Conservation (phyloP, 1,140 invertebrate genomes). For the Aricia agestis region DNA sequence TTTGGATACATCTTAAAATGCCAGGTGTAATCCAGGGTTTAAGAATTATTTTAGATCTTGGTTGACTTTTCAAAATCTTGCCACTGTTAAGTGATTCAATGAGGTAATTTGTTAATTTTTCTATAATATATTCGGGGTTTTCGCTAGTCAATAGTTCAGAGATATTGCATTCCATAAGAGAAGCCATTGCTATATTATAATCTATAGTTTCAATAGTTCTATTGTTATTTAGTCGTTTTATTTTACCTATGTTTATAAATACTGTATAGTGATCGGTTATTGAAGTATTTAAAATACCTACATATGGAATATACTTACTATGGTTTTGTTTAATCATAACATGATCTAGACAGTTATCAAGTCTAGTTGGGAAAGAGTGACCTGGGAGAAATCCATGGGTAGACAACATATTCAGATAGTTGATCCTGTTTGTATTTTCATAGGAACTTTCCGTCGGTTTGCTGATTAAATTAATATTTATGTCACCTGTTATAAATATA, state of each 20-base stretch:
- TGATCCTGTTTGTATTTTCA: background rate
- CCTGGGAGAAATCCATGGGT: background rate
- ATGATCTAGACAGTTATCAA: background rate
- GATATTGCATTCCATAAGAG: background rate
- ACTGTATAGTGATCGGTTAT: conserved; percentile 2
- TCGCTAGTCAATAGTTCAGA: background rate
- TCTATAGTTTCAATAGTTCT: background rate
- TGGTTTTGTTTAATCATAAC: background rate
- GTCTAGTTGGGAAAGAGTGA: background rate
- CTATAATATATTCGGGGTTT: background rate
- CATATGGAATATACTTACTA: background rate
- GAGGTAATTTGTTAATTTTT: background rate
- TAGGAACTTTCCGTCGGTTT: background rate
- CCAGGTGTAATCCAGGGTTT: background rate
- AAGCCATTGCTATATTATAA: background rate
- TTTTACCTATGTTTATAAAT: conserved; percentile 5
- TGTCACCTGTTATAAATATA: background rate
- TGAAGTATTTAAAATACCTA: conserved; percentile 7
- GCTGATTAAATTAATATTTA: background rate
- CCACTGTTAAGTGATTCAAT: background rate
- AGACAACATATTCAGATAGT: background rate
- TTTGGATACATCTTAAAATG: background rate
- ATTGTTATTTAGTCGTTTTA: background rate
- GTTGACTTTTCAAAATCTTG: background rate
- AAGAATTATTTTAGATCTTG: background rate